Percentiles rank a stretch among this genome's conserved stretches.
Conservation (phyloP, 2,113 vertebrate genomes). For the Lepus americanus region DNA sequence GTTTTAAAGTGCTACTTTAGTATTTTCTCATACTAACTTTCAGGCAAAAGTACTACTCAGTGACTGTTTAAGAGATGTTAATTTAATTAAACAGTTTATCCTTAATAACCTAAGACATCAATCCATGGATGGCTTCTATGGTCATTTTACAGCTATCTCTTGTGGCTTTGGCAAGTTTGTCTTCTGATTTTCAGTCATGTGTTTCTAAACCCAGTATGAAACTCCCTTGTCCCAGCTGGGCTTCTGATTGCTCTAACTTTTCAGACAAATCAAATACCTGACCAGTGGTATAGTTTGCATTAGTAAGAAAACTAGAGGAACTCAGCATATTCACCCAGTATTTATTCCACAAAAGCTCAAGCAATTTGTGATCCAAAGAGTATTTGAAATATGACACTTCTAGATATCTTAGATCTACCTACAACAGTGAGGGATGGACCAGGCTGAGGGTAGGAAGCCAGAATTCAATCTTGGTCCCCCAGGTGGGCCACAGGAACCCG, state of each 20-base stretch:
- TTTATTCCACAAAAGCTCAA: too few relatives aligned
- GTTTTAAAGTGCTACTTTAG: conserved; percentile 84
- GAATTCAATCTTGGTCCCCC: too few relatives aligned
- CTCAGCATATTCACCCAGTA: too few relatives aligned
- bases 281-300: conserved; percentile 98
- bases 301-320: conserved; percentile 68
- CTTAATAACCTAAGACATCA: conserved; percentile 99
- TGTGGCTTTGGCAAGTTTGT: conserved; percentile 99
- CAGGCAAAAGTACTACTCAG: conserved; percentile 78
- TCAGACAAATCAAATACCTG: conserved; percentile 99
- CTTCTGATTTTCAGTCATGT: conserved; percentile 98
- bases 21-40: conserved; percentile 84
- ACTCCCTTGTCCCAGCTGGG: conserved; percentile 97
- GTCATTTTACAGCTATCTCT: conserved; percentile 99
- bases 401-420: too few relatives aligned
- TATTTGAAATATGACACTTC: too few relatives aligned
- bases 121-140: conserved; percentile 99
- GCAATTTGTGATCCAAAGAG: too few relatives aligned
- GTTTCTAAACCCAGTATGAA: conserved; percentile 99
- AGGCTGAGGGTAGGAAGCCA: too few relatives aligned
- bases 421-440: too few relatives aligned
- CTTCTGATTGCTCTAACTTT: conserved; percentile 99
- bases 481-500: too few relatives aligned
- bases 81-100: conserved; percentile 99
- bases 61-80: conserved; percentile 92